Evolutionary conservation across 2,113 vertebrate genomes (phyloP).

Genomic region (Isichthys henryi): DNA sequence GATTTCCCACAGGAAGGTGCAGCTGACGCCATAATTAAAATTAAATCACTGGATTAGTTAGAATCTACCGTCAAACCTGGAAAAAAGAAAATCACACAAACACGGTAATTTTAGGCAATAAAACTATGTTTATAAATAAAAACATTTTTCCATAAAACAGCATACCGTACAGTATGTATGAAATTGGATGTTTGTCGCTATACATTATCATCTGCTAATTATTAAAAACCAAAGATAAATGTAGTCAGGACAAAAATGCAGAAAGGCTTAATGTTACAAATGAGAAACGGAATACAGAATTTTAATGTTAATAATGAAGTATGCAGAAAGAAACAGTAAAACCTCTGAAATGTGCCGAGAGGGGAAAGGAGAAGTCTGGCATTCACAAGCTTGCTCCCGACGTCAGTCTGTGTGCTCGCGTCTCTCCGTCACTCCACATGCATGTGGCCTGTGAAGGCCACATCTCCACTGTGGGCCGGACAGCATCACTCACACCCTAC

Average conservation of each 20-base stretch:
- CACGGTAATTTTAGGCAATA: constrained; percentile 59
- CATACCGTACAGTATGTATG: constrained; percentile 34
- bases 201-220: constrained; percentile 51
- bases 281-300: constrained; percentile 32
- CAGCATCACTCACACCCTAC: not conserved
- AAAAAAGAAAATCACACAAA: constrained; percentile 26
- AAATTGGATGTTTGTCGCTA: constrained; percentile 40
- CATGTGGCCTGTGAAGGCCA: not conserved
- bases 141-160: constrained; percentile 63
- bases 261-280: constrained; percentile 50
- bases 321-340: constrained; percentile 8
- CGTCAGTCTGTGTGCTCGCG: not conserved
- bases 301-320: constrained; percentile 34
- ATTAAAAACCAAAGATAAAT: constrained; percentile 51
- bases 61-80: not conserved
- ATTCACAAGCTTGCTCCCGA: not conserved
- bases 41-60: not conserved
- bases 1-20: not conserved
- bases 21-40: not conserved
- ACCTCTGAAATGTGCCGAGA: constrained; percentile 24
- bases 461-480: not conserved
- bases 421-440: not conserved
- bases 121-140: constrained; percentile 96
- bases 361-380: constrained; percentile 2
- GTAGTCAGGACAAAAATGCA: constrained; percentile 40